Conservation (phyloP, 1,140 invertebrate genomes). For the Zophobas morio region DNA sequence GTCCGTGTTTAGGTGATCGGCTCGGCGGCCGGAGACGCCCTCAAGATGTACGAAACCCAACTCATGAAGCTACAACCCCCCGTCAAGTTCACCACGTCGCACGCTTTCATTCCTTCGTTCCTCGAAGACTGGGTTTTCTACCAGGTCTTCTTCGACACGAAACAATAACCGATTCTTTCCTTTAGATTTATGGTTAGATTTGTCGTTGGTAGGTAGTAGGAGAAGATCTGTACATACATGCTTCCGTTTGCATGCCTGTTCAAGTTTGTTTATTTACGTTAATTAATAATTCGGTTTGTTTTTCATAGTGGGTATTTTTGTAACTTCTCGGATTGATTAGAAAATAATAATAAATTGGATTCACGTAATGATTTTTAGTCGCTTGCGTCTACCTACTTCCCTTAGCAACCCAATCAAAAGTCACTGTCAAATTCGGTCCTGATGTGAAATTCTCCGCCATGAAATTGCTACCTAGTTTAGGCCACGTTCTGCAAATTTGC, state of each 20-base stretch:
- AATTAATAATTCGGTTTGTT: not conserved
- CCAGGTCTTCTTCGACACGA: slow-evolving; percentile 72
- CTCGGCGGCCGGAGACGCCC: slow-evolving; percentile 80
- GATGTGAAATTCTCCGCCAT: slow-evolving; percentile 4
- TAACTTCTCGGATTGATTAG: slow-evolving; percentile 20
- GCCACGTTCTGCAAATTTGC: slow-evolving; percentile 1
- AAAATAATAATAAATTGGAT: not conserved
- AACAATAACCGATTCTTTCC: slow-evolving; percentile 55
- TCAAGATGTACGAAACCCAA: slow-evolving; percentile 87
- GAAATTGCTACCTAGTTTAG: slow-evolving; percentile 2
- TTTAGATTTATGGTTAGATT: slow-evolving; percentile 10
- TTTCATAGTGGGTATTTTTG: slow-evolving; percentile 19
- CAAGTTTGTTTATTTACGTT: not conserved
- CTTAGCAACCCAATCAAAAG: not conserved
- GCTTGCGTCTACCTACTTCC: not conserved
- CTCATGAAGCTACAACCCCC: slow-evolving; percentile 78
- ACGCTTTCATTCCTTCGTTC: slow-evolving; percentile 90
- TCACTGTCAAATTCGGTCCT: not conserved
- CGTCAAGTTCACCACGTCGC: slow-evolving; percentile 80
- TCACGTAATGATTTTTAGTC: not conserved
- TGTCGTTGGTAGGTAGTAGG: slow-evolving; percentile 15
- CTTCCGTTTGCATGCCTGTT: not conserved
- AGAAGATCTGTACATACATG: slow-evolving; percentile 2
- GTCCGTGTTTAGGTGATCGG: slow-evolving; percentile 70
- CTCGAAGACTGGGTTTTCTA: slow-evolving; percentile 94